Evolutionary conservation across 1,140 invertebrate genomes (phyloP), one percentile per base, ranked within the genome.

Genomic region (Drosophila pruinosa): DNA sequence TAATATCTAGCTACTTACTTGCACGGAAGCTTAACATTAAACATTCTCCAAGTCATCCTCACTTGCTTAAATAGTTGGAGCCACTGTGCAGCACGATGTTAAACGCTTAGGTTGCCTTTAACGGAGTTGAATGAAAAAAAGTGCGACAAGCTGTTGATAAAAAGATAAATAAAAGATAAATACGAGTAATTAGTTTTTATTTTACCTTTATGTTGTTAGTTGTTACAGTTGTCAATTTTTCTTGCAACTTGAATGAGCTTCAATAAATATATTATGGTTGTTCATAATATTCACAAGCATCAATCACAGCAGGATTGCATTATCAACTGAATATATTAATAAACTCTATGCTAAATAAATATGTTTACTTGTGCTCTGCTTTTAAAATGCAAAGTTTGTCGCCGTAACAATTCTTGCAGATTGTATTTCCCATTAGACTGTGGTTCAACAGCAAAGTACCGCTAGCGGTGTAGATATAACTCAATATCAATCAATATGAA

Each of bases 1-100:
- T 83, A 75, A 79, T 79, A 85, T 68, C 61, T 56, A 75, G 70
- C 82, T 79, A 70, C 59, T 64, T 65, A 31, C 47, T 69, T 15
- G 43, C 72, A 86, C 76, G 76, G 48, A 62, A 83, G 79, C 70
- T 78, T 38, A 65, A 41, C 75, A 79, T 85, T 85, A 85, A 61
- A 43, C 54, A 85, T 85, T 83, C 39, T 73, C 54, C 65, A 43
- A 78, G 80, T 83, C 76, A 86, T 86, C 68, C 56, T 58, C 67
- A 73, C 65, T 73, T 62, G 54, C 53, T 45, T 56, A 52, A 58
- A 53, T 62, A 43, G 31, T 26, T 59, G 22, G 34, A 53, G 57
- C 58, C 58, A 73, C 47, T 63, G 22, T 34, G 24, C 15, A 64
- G 8, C 21, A 41, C 4, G 26, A 17, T 24, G n/a, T 34, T 34